These are phyloP conservation scores for Aphelenchoides fujianensis DNA, from an alignment of 1,140 invertebrate genomes.

Conservation along the genomic window DNA sequence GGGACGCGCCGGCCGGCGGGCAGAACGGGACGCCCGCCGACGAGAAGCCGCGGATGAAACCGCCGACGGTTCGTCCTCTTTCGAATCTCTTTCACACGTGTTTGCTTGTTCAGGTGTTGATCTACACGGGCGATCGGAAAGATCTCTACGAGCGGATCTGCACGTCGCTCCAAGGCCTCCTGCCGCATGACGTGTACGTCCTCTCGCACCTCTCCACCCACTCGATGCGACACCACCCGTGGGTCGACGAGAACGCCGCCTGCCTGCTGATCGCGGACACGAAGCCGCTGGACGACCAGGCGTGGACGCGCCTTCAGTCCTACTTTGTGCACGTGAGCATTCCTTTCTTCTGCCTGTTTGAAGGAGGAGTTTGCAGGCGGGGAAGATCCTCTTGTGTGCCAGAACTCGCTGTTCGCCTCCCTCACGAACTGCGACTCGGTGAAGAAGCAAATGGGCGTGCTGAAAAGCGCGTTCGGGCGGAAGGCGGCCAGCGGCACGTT, in stretches of 20 bases:
- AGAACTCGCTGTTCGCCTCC: conserved; percentile 49
- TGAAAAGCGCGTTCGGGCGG: conserved; percentile 51
- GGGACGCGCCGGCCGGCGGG: not conserved
- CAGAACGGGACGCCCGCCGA: not conserved
- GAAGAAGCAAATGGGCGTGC: conserved; percentile 43
- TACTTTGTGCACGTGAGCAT: conserved; percentile 52
- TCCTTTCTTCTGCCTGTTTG: conserved; percentile 31
- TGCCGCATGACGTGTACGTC: conserved; percentile 51
- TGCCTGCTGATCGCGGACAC: conserved; percentile 56
- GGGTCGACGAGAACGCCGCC: conserved; percentile 29
- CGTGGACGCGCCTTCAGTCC: conserved; percentile 48
- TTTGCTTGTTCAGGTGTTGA: conserved; percentile 49
- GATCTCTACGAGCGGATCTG: conserved; percentile 40
- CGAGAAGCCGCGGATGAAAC: conserved; percentile 36
- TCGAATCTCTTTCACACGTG: too few relatives aligned
- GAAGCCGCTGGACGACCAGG: conserved; percentile 45
- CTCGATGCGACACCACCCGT: conserved; percentile 40
- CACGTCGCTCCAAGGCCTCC: conserved; percentile 27
- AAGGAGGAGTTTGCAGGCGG: conserved; percentile 45
- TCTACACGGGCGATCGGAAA: conserved; percentile 51
- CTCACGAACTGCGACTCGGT: conserved; percentile 45
- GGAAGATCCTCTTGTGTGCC: conserved; percentile 57
- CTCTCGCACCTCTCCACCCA: conserved; percentile 45
- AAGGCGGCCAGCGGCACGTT: conserved; percentile 35
- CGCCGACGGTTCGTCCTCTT: conserved; percentile 35